Percentiles rank a stretch among this genome's conserved stretches.
Conservation (phyloP, 2,113 vertebrate genomes). For the Lichenostomus cassidix region DNA sequence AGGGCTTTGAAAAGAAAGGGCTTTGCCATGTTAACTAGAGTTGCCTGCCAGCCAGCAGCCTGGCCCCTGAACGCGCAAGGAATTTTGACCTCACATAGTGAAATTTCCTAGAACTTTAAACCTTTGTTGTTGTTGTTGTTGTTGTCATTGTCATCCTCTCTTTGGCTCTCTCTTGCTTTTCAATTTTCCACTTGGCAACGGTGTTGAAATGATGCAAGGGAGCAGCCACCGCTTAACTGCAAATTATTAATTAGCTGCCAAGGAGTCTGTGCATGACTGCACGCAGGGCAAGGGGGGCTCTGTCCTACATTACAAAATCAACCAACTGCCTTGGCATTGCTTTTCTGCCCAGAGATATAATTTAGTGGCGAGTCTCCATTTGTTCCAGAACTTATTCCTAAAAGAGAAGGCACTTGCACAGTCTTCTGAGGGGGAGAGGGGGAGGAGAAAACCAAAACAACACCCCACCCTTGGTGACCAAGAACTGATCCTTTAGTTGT, state of each 20-base stretch:
- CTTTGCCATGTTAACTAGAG: neutral
- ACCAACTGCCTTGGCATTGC: neutral
- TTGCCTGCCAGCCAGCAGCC: neutral
- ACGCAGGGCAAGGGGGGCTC: slow-evolving; percentile 26
- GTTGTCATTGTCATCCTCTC: neutral
- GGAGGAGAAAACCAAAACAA: neutral
- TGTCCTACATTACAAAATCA: slow-evolving; percentile 55
- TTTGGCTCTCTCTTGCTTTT: slow-evolving; percentile 31
- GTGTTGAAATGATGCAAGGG: slow-evolving; percentile 18
- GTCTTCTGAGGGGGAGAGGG: neutral
- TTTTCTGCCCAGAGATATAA: slow-evolving; percentile 39
- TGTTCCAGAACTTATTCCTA: neutral
- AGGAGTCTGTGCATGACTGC: slow-evolving; percentile 37
- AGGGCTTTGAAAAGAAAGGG: neutral
- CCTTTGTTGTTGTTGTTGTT: slow-evolving; percentile 37
- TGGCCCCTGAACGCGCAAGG: neutral
- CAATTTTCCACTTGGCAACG: slow-evolving; percentile 40
- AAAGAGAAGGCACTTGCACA: slow-evolving; percentile 1
- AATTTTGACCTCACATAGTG: slow-evolving; percentile 38
- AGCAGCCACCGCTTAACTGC: neutral
- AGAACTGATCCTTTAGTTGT: neutral
- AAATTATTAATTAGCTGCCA: slow-evolving; percentile 67
- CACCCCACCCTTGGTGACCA: neutral
- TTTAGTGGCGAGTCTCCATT: neutral
- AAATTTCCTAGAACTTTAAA: slow-evolving; percentile 64